Percentiles rank a stretch among this genome's conserved stretches.
phyloP scores from a whole-genome alignment of 2,797 vertebrate genomes.

The Florisuga fusca region DNA sequence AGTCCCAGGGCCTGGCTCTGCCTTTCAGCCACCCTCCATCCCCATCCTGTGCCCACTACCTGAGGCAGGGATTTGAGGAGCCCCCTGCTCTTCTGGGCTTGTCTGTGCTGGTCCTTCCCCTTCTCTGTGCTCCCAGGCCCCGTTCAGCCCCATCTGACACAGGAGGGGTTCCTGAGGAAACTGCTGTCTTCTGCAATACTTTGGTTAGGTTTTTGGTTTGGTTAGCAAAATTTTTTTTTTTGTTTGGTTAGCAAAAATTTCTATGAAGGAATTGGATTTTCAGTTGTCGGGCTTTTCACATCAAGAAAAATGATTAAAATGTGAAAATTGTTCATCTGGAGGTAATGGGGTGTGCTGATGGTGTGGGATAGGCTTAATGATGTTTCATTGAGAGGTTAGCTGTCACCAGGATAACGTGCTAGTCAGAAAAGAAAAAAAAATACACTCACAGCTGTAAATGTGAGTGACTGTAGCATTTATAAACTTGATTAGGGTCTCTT shows the following conservation, averaged over 20 bases:
- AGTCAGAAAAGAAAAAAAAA: slow-evolving; percentile 3
- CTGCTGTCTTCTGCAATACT: not conserved
- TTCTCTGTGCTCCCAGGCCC: accelerated
- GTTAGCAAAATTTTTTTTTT: no score
- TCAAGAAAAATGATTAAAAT: not conserved
- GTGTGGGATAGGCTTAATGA: not conserved
- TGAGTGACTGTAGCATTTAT: not conserved
- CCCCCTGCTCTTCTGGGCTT: not conserved
- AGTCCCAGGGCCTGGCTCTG: not conserved
- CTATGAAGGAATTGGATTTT: not conserved
- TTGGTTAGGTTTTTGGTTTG: no score
- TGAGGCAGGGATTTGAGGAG: not conserved
- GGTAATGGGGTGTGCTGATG: not conserved
- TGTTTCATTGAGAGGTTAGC: not conserved
- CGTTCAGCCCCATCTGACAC: accelerated
- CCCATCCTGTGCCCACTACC: not conserved
- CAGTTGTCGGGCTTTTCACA: not conserved
- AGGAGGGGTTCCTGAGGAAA: not conserved
- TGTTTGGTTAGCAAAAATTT: not conserved
- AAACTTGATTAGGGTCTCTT: not conserved
- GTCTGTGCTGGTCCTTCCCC: accelerated
- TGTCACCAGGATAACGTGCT: not conserved
- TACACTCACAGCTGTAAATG: not conserved
- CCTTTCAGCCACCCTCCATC: not conserved
- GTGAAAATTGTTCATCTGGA: not conserved